Evolutionary conservation across 2,113 vertebrate species (phyloP), one percentile per base, ranked within the genome.

Genomic region (Capra hircus): DNA sequence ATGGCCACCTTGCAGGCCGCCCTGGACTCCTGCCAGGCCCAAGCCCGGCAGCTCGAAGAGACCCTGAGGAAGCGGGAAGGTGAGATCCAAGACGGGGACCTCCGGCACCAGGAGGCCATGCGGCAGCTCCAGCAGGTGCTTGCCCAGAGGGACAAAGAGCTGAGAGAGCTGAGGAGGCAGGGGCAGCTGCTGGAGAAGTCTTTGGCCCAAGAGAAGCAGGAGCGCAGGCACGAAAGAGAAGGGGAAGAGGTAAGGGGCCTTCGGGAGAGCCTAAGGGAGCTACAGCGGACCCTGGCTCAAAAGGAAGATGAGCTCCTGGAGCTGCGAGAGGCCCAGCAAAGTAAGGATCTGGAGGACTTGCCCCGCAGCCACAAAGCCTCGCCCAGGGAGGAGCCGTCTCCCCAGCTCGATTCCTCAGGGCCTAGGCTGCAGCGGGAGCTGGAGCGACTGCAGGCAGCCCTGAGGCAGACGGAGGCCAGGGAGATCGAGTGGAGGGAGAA

Each of bases 401-500:
- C 92, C 96, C 16, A 89, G 52, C 0, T 67, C 92, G 93, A 95
- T 93, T 85, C 85, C 71, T 60, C 40, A 93, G 16, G 98, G 74
- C 91, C 77, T 48, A 96, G 78, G 81, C 96, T 95, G 17, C 98
- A 96, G 11, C 27, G 91, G 86, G 98, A 98, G 33, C 1, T 99
- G 93, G 94, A 98, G 80, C 15, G 1, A 19, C 90, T 98, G 19
- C 87, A 95, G 82, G 78, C 62, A 55, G 59, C 98, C 71, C 93
- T 99, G 95, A 98, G 98, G 45, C 97, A 97, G 71, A 99, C 96
- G 0, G 98, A 99, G 96, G 98, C 98, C 36, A 91, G 95, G 94
- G 98, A 99, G 97, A 97, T 98, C 0, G 86, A 99, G 90, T 99
- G 99, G 98, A 98, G 97, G 36, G 98, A 99, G 96, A 99, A 98